Conservation (phyloP, 1,140 invertebrate genomes). For the Battus philenor region DNA sequence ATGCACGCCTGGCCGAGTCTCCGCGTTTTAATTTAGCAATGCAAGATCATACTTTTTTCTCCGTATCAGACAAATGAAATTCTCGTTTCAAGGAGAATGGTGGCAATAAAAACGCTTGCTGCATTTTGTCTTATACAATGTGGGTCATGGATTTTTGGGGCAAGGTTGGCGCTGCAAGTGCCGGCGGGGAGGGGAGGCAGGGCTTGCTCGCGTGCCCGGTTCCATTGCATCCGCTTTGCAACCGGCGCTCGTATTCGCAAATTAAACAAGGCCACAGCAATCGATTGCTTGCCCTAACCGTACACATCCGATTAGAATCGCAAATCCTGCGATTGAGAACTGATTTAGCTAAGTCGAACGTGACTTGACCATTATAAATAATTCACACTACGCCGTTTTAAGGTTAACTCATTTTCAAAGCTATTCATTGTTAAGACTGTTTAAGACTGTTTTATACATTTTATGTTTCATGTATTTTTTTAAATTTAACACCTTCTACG, state of each 20-base stretch:
- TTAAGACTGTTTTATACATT: no score
- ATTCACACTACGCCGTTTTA: constrained; percentile 9
- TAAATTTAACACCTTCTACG: no score
- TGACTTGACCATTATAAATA: constrained; percentile 24
- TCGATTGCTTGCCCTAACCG: constrained; percentile 49
- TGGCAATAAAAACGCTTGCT: constrained; percentile 54
- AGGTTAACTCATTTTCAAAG: no score
- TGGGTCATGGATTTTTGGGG: constrained; percentile 67
- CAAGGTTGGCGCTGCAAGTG: constrained; percentile 60
- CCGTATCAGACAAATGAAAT: constrained; percentile 4
- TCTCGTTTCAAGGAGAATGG: constrained; percentile 44
- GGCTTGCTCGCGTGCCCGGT: constrained; percentile 48
- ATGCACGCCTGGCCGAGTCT: background rate
- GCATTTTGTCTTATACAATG: constrained; percentile 64
- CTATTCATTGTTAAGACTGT: no score
- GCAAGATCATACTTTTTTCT: constrained; percentile 10
- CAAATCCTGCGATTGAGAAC: constrained; percentile 36
- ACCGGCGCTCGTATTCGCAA: constrained; percentile 51
- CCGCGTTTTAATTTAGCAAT: constrained; percentile 4
- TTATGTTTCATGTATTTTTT: no score
- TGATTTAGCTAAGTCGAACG: constrained; percentile 20
- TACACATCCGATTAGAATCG: constrained; percentile 52
- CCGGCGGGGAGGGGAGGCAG: constrained; percentile 25
- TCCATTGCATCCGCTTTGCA: constrained; percentile 59
- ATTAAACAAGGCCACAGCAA: constrained; percentile 60